These are phyloP conservation scores for Steatornis caripensis DNA, from an alignment of 2,113 vertebrate genomes.

Conservation along the genomic window DNA sequence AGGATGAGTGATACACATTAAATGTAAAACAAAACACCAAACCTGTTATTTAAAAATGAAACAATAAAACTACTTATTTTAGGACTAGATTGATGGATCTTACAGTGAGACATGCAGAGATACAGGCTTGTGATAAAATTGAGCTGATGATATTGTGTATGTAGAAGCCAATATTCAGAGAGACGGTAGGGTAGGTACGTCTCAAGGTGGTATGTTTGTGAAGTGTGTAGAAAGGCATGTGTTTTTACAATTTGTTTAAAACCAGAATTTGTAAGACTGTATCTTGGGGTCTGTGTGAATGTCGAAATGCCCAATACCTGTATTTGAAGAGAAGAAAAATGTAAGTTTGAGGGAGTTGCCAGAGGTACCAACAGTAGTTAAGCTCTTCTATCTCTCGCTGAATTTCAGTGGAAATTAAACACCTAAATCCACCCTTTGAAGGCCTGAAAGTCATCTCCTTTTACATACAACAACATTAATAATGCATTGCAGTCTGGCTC, in stretches of 20 bases:
- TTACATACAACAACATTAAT: neutral
- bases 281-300: neutral
- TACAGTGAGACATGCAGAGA: neutral
- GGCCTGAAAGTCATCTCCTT: neutral
- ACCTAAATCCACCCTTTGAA: neutral
- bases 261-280: neutral
- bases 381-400: neutral
- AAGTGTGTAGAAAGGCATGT: neutral
- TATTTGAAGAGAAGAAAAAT: neutral
- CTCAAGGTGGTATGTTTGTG: neutral
- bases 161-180: neutral
- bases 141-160: neutral
- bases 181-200: neutral
- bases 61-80: neutral
- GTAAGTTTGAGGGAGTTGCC: neutral
- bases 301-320: neutral
- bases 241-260: neutral
- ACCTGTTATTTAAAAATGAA: neutral
- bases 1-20: neutral
- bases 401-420: neutral
- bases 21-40: neutral
- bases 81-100: neutral
- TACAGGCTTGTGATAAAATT: neutral
- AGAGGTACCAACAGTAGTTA: neutral
- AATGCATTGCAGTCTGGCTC: neutral